phyloP scores from a whole-genome alignment of 2,113 vertebrate species.

The Cottus gobio region DNA sequence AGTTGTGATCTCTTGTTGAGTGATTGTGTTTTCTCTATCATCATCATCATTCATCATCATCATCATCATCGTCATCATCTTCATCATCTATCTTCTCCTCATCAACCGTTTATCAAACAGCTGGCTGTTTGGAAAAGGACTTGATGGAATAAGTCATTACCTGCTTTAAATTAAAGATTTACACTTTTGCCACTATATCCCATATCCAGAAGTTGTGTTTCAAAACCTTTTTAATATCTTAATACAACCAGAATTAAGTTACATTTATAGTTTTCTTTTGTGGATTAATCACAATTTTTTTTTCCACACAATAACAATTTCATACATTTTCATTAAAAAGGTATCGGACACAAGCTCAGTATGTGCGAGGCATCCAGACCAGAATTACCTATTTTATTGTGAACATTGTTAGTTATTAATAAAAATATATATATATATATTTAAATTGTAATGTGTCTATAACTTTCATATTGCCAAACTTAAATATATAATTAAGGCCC shows the following conservation, averaged over 20 bases:
- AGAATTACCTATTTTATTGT: no score
- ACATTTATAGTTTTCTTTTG: not conserved
- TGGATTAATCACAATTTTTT: no score
- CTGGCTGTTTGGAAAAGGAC: not conserved
- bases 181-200: not conserved
- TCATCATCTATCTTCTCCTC: conserved; percentile 10
- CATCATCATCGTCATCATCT: conserved; percentile 43
- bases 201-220: not conserved
- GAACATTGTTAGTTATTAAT: no score
- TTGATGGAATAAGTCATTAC: conserved; percentile 1
- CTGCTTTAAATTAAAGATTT: not conserved
- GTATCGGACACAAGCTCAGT: no score
- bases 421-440: no score
- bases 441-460: not conserved
- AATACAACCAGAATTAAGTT: not conserved
- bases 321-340: no score
- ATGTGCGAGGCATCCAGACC: no score
- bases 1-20: conserved; percentile 26
- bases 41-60: conserved; percentile 51
- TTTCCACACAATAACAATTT: no score
- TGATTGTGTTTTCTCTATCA: conserved; percentile 34
- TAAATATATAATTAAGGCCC: not conserved
- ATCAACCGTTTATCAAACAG: not conserved
- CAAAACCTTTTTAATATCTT: not conserved
- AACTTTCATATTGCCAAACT: not conserved